Conservation (phyloP, 1,140 invertebrate genomes). For the Aphelenchoides besseyi region DNA sequence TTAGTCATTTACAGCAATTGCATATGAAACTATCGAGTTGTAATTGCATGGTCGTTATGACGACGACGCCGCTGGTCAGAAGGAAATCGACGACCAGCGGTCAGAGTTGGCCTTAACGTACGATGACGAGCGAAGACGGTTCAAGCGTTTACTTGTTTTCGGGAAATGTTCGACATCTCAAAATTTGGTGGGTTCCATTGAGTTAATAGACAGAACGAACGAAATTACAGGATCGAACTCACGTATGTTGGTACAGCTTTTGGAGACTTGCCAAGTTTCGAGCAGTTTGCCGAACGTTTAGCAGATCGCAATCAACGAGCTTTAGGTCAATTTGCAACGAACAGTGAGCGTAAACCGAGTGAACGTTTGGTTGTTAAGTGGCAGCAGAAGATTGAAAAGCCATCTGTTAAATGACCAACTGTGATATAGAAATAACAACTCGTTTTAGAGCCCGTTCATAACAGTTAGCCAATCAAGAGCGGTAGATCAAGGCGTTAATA, state of each 20-base stretch:
- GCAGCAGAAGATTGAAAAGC: constrained; percentile 15
- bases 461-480: no score
- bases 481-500: no score
- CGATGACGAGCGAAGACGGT: not conserved
- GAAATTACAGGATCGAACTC: not conserved
- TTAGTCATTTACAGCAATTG: no score
- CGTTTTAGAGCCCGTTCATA: no score
- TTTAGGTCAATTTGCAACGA: not conserved
- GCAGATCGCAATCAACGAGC: not conserved
- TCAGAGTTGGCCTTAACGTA: no score
- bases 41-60: no score
- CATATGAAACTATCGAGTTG: no score
- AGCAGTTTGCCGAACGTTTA: not conserved
- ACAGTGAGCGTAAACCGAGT: not conserved
- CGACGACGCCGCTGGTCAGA: no score
- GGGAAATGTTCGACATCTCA: not conserved
- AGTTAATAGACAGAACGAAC: not conserved
- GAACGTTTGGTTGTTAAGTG: not conserved
- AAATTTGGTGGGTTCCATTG: constrained; percentile 7
- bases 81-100: no score
- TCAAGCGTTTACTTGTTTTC: constrained; percentile 4
- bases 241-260: constrained; percentile 14
- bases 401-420: not conserved
- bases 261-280: constrained; percentile 17
- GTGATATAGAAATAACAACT: no score